phyloP scores from a whole-genome alignment of 2,888 invertebrate genomes.

The Dicycla oo region DNA sequence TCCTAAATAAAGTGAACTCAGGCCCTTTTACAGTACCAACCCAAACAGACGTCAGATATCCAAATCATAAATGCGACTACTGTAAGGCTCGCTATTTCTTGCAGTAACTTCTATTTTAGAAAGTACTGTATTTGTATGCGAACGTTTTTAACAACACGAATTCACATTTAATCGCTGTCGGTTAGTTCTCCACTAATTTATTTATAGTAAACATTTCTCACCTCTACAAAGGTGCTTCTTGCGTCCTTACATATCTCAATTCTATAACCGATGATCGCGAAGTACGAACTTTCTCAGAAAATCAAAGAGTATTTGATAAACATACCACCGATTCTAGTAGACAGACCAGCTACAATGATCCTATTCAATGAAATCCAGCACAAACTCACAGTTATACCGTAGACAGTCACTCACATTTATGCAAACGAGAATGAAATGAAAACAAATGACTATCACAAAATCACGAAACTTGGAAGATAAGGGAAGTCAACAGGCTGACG shows the following conservation, averaged over 20 bases:
- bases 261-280: neutral
- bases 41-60: too few species aligned
- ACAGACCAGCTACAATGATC: neutral
- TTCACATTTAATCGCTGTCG: neutral
- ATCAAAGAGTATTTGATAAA: constrained; percentile 16
- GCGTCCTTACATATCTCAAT: neutral
- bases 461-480: constrained; percentile 28
- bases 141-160: neutral
- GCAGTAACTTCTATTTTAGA: neutral
- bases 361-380: constrained; percentile 4
- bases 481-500: constrained; percentile 31
- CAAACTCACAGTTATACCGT: constrained; percentile 23
- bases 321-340: constrained; percentile 40
- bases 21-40: too few species aligned
- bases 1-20: too few species aligned
- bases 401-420: constrained; percentile 3
- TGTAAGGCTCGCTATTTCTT: too few species aligned
- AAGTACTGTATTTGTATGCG: neutral
- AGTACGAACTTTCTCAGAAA: neutral
- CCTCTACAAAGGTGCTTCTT: constrained; percentile 14
- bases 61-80: too few species aligned
- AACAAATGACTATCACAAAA: constrained; percentile 13
- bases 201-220: constrained; percentile 10
- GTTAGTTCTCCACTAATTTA: neutral
- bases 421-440: constrained; percentile 5